Conservation (phyloP, 2,888 invertebrate species). For the Hemaris fuciformis region DNA sequence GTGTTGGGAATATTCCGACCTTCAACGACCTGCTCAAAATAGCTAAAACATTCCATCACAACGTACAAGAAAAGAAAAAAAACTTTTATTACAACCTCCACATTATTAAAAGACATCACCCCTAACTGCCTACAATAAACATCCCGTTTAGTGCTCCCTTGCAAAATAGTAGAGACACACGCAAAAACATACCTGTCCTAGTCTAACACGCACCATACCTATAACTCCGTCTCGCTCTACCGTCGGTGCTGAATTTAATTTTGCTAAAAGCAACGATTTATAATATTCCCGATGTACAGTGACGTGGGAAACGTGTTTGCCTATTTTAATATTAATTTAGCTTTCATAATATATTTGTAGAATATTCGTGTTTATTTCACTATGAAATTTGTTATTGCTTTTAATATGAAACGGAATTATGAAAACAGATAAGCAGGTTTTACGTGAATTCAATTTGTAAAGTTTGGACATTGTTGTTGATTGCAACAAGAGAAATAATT, state of each 20-base stretch:
- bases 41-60: conserved; percentile 4
- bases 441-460: no score
- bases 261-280: conserved; percentile 46
- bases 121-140: conserved; percentile 51
- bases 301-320: neutral
- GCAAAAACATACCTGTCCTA: neutral
- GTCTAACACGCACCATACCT: neutral
- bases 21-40: neutral
- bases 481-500: no score
- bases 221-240: conserved; percentile 25
- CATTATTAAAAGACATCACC: conserved; percentile 55
- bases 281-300: conserved; percentile 25
- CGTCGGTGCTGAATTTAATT: conserved; percentile 36
- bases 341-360: conserved; percentile 1
- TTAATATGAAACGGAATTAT: neutral
- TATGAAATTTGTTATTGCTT: neutral
- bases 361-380: neutral
- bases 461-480: no score
- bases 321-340: conserved; percentile 7
- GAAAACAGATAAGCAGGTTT: neutral
- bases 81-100: conserved; percentile 7
- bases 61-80: conserved; percentile 4
- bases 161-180: conserved; percentile 27
- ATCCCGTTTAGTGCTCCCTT: conserved; percentile 36
- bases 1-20: neutral